phyloP scores from a whole-genome alignment of 2,888 invertebrate species.

The Doris montereyensis region DNA sequence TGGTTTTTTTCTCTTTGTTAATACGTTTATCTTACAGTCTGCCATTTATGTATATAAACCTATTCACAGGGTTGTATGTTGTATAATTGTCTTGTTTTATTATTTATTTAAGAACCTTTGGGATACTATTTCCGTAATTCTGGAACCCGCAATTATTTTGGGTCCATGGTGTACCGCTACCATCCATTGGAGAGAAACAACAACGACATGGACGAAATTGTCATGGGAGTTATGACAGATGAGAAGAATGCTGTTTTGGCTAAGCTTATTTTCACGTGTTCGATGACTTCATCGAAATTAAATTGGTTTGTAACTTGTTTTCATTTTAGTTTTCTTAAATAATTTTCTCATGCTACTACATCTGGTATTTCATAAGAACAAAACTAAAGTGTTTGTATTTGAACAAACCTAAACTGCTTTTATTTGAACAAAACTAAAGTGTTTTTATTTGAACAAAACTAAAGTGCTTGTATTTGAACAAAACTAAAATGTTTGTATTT shows the following conservation, averaged over 20 bases:
- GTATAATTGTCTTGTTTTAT: no score
- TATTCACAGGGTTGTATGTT: no score
- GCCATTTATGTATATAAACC: no score
- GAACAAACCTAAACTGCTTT: no score
- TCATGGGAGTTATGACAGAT: slow-evolving; percentile 71
- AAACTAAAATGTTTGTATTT: no score
- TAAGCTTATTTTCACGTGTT: slow-evolving; percentile 56
- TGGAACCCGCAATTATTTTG: slow-evolving; percentile 47
- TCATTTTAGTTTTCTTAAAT: neutral
- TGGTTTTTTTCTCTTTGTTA: no score
- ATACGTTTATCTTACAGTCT: no score
- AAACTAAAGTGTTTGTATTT: no score
- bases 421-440: no score
- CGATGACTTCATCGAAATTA: slow-evolving; percentile 66
- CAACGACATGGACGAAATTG: slow-evolving; percentile 58
- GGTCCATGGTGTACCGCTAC: slow-evolving; percentile 60
- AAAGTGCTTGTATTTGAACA: no score
- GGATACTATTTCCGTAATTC: slow-evolving; percentile 60
- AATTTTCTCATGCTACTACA: neutral
- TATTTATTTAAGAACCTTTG: slow-evolving; percentile 54
- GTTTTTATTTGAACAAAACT: no score
- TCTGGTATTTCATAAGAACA: neutral
- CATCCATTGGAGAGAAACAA: slow-evolving; percentile 27
- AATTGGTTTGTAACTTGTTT: slow-evolving; percentile 59
- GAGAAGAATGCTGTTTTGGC: slow-evolving; percentile 63